phyloP scores from a whole-genome alignment of 2,888 invertebrate species.

The Lasius platythorax region DNA sequence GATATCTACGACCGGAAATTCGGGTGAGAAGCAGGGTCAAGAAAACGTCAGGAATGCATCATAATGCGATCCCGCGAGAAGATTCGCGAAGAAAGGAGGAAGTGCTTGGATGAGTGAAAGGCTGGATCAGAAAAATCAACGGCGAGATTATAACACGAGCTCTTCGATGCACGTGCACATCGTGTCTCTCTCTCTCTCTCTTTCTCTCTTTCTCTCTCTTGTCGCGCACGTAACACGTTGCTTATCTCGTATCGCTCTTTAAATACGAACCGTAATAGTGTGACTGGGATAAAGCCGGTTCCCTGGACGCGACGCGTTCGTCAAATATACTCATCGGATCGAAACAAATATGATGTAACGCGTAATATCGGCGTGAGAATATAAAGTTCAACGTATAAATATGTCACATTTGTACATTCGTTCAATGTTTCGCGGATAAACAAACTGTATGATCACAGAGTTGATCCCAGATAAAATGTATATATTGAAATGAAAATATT shows the following conservation, averaged over 20 bases:
- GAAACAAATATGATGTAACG: not conserved
- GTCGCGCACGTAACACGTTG: slow-evolving; percentile 12
- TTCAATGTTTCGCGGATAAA: slow-evolving; percentile 36
- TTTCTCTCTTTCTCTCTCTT: not conserved
- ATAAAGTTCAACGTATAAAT: not conserved
- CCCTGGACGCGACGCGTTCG: slow-evolving; percentile 14
- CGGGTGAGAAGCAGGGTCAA: slow-evolving; percentile 50
- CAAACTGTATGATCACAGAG: not conserved
- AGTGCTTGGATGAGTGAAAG: slow-evolving; percentile 68
- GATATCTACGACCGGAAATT: slow-evolving; percentile 47
- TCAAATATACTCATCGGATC: not conserved
- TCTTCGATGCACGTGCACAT: slow-evolving; percentile 61
- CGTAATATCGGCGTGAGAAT: not conserved
- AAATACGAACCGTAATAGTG: slow-evolving; percentile 37
- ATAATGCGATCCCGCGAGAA: slow-evolving; percentile 40
- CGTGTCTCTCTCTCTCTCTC: slow-evolving; percentile 33
- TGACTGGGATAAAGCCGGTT: slow-evolving; percentile 27
- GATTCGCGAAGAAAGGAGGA: slow-evolving; percentile 67
- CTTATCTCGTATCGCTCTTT: slow-evolving; percentile 33
- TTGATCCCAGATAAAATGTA: not conserved
- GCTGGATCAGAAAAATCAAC: slow-evolving; percentile 69
- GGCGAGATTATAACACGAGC: slow-evolving; percentile 60
- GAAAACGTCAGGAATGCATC: slow-evolving; percentile 14
- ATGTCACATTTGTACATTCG: slow-evolving; percentile 1
- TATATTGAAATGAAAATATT: slow-evolving; percentile 1